Base-by-base conservation (phyloP, 2,888 invertebrate genomes). In the Morpho deidamia region DNA sequence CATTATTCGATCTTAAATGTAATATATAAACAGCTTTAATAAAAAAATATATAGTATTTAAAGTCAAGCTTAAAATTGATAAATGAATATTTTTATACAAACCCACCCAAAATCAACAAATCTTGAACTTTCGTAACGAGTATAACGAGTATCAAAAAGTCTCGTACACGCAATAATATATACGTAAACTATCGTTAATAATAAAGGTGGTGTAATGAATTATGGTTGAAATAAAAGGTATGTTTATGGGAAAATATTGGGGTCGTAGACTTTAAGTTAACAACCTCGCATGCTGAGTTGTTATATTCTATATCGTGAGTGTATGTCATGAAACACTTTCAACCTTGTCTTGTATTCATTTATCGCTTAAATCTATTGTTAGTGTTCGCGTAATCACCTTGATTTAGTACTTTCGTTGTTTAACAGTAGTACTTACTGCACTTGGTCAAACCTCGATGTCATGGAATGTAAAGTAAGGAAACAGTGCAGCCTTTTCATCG, bases 261-360 rank as follows among this genome's bases (percentile, higher is more conserved):
- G 35, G 41, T 49, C 8, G 12, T 14, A 14, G 32, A 37, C 40
- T 48, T 54, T 54, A 10, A 23, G 51, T 34, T 12, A 14, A 35
- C 50, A 37, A 40, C 14, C 43, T 47, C 41, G 48, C 37, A 55
- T 55, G 44, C 23, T 43, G 12, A 50, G 49, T 34, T 45, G 34
- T 55, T 49, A 40, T 44, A 44, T 56, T 51, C 57, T 52, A 49
- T 61, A 58, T 56, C 51, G 56, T 54, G 59, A 71, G 75, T 73
- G 67, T 69, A 49, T 43, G 52, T 43, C 51, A 44, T 55, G 53
- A 48, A 58, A 55, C 46, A 33, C 44, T 60, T 53, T 57, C 47
- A 46, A 43, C 57, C 59, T 59, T 53, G 51, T 38, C 41, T 51
- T 44, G 48, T 39, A 49, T 50, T 55, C 55, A 55, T 58, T 50